A percentile compares a stretch with the other conserved stretches of the same genome.
Evolutionary conservation across 2,113 vertebrate species (phyloP).

Genomic region (Rhabdornis inornatus): DNA sequence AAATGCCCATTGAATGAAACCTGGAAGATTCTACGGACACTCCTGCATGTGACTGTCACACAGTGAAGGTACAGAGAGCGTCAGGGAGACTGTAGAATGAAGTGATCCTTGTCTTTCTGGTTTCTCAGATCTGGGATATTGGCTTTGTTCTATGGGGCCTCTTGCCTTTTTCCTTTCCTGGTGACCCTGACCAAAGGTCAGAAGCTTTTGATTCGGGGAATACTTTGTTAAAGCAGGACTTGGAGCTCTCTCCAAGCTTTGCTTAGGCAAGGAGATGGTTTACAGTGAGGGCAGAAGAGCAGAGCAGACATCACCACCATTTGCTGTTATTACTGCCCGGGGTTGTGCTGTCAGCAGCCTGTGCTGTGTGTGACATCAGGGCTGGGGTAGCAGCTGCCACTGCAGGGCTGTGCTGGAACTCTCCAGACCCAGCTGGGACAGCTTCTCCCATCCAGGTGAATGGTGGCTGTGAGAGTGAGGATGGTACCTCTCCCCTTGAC

Average conservation of each 20-base stretch:
- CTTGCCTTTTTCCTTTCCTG: not conserved
- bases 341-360: not conserved
- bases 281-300: not conserved
- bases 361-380: not conserved
- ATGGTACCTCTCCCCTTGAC: not conserved
- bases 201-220: not conserved
- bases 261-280: not conserved
- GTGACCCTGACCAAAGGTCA: not conserved
- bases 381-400: not conserved
- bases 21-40: not conserved
- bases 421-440: not conserved
- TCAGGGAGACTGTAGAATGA: not conserved
- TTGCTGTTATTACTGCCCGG: not conserved
- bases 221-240: not conserved
- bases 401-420: not conserved
- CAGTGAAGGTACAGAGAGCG: not conserved
- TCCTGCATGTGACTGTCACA: not conserved
- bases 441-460: not conserved
- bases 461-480: not conserved
- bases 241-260: not conserved
- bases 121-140: not conserved
- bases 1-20: not conserved
- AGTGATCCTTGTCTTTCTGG: not conserved
- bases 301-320: not conserved
- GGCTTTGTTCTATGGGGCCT: not conserved